Evolutionary conservation across 2,113 vertebrate genomes (phyloP), one percentile per base, ranked within the genome.

Genomic region (Aspiorhynchus laticeps): DNA sequence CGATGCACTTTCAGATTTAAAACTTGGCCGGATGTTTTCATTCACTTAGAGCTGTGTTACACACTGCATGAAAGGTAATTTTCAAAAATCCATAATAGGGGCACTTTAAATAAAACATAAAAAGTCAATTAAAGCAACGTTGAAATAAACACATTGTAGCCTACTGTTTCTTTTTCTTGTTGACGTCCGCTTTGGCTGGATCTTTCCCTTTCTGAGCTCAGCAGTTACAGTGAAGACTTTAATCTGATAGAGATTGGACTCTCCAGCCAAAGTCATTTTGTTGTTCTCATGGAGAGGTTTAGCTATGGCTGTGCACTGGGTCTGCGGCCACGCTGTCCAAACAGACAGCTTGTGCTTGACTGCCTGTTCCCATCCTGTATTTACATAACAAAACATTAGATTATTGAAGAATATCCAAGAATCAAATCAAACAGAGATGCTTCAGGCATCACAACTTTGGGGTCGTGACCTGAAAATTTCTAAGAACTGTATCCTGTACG

Each of bases 171-270:
- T 75, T 0, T 38, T 11, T 51, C 8, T 10, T 38, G 19, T 80
- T 61, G 33, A 24, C 15, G 11, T 61, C 51, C n/a, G 5, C 28
- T 59, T 56, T 41, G 51, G 53, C 21, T n/a, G 31, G 78, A 59
- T 80, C 43, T 48, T 28, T 76, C 48, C 9, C 17, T 78, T 78
- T 53, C 76, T 78, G 48, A 36, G 76, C 76, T 48, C 76, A 56
- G 48, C 17, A 56, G 33, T 73, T 41, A 53, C 48, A 78, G 53
- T 80, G 31, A 80, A 80, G 78, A 59, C 53, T 36, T 59, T 80
- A 80, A 80, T 80, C 78, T 80, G 53, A 80, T 61, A 24, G 78
- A 59, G 53, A 80, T 41, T 59, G 31, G 21, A 61, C 56, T 65
- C 14, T 63, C 6, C n/a, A 43, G 56, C 36, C 79, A 63, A 63